A percentile compares a stretch with the other conserved stretches of the same genome.
Conservation (phyloP, 2,888 invertebrate genomes). For the Cantharis rustica region DNA sequence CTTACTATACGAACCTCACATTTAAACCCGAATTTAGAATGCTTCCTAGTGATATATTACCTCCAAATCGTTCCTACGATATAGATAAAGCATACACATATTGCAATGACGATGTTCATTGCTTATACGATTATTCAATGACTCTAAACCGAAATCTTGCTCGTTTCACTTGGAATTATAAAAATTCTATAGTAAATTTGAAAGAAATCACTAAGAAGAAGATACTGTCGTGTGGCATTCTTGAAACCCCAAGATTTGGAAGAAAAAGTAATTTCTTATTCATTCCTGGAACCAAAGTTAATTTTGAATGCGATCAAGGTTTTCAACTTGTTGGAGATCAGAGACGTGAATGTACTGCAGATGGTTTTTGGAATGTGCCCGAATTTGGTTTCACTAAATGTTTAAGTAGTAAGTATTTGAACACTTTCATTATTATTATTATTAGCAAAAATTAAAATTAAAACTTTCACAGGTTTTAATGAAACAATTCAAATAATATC, state of each 20-base stretch:
- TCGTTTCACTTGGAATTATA: constrained; percentile 83
- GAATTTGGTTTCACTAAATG: constrained; percentile 88
- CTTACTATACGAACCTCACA: constrained; percentile 77
- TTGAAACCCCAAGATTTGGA: constrained; percentile 90
- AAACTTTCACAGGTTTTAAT: too few species aligned
- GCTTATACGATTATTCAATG: constrained; percentile 86
- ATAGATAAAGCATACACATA: constrained; percentile 68
- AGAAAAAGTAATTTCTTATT: constrained; percentile 89
- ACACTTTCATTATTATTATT: constrained; percentile 7
- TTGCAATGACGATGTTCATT: constrained; percentile 72
- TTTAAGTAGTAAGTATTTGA: constrained; percentile 78
- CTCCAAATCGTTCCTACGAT: constrained; percentile 70
- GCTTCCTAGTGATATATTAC: constrained; percentile 73
- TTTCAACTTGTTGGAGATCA: constrained; percentile 86
- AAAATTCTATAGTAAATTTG: constrained; percentile 60
- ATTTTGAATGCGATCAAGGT: constrained; percentile 89
- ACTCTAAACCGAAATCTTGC: constrained; percentile 84
- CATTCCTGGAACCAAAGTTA: constrained; percentile 83
- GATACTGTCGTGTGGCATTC: constrained; percentile 82
- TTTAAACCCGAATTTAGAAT: constrained; percentile 77
- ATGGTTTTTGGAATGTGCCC: constrained; percentile 84
- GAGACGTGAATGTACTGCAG: constrained; percentile 75
- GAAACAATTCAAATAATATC: not conserved
- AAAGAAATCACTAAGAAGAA: constrained; percentile 54
- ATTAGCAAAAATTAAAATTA: too few species aligned